Evolutionary conservation across 1,140 invertebrate genomes (phyloP), one percentile per base, ranked within the genome.

Genomic region (Harlomillsia oculata): DNA sequence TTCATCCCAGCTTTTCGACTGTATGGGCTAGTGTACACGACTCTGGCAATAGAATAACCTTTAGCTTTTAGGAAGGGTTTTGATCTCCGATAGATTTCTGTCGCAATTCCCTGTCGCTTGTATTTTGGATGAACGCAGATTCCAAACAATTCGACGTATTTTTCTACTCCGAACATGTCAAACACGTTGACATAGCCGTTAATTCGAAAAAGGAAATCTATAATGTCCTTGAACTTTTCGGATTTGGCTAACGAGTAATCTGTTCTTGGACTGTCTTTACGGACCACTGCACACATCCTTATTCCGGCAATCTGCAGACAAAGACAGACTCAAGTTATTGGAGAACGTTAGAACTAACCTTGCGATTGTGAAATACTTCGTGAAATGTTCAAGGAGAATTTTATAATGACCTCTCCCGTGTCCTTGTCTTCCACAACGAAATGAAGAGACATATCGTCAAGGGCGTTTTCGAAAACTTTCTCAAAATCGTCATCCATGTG

Each of bases 21-120:
- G 30, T 45, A 46, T n/a, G 52, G 52, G 6, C 52, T 41, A 11
- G 43, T 26, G 23, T 45, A 54, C 36, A 40, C 41, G 23, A 40
- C 44, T 20, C 46, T 54, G 28, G 43, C 52, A 8, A 54, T 43
- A 16, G 28, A 36, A 23, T 34, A 45, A 32, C 52, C 52, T n/a
- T 44, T 44, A 5, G 41, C 11, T 28, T 54, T 54, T 13, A 54
- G 34, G 0, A 45, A 30, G 18, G 29, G 9, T 5, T 45, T 6
- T 5, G 28, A 18, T 54, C 52, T 54, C 1, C n/a, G n/a, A 23
- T 54, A 54, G 40, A 54, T 54, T 45, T 54, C 52, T 8, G 40
- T 23, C 1, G 52, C 52, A 13, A 54, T n/a, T 23, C 52, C 52
- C 3, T 30, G 41, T 16, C 37, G n/a, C 18, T 44, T 40, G 32